Percentiles rank a stretch among this genome's conserved stretches.
phyloP scores from a whole-genome alignment of 2,888 invertebrate species.

The Tetramorium bicarinatum region DNA sequence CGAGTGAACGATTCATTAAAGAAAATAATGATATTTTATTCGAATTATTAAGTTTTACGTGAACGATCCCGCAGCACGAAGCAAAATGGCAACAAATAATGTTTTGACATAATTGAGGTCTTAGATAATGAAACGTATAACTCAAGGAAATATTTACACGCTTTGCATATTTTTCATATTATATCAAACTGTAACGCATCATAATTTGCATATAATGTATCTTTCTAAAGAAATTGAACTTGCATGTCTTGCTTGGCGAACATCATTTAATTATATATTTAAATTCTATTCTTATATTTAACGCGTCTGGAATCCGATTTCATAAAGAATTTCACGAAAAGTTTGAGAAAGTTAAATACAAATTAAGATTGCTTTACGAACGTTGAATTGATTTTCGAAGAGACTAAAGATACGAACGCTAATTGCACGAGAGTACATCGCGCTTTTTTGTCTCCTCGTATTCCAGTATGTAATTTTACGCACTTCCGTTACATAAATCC shows the following conservation, averaged over 20 bases:
- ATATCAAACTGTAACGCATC: neutral
- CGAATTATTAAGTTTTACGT: neutral
- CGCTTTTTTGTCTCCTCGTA: constrained; percentile 2
- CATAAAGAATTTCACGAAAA: neutral
- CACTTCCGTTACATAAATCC: neutral
- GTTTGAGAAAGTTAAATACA: neutral
- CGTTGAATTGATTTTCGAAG: constrained; percentile 3
- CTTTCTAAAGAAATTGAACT: neutral
- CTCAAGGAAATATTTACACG: neutral
- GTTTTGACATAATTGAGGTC: neutral
- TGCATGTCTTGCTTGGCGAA: neutral
- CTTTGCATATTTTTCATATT: neutral
- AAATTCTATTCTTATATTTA: neutral
- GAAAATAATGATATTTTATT: constrained; percentile 8
- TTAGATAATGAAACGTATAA: neutral
- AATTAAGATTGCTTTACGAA: neutral
- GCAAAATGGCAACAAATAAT: neutral
- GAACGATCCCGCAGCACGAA: neutral
- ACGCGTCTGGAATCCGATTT: neutral
- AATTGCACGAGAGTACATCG: neutral
- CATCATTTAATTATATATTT: neutral
- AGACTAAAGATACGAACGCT: neutral
- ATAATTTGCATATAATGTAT: neutral
- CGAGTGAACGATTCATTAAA: neutral
- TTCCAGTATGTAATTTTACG: neutral